Conservation (phyloP, 2,113 vertebrate species). For the Bujurquina vittata region DNA sequence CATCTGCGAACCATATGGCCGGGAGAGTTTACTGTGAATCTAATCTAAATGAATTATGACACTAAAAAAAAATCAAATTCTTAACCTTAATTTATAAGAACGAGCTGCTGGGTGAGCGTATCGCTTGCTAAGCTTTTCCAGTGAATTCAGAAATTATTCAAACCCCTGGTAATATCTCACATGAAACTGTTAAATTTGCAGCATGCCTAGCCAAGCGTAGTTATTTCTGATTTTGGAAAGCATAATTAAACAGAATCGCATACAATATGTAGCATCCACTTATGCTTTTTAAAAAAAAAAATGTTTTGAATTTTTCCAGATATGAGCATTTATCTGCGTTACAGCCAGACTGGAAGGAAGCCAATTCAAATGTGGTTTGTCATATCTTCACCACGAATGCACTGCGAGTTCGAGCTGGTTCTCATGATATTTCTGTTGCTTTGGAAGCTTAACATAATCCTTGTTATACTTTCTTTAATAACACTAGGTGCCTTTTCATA, state of each 20-base stretch:
- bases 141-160: background rate
- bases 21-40: background rate
- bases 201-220: background rate
- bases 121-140: background rate
- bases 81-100: background rate
- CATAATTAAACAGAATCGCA: background rate
- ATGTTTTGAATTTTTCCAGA: background rate
- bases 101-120: background rate
- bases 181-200: background rate
- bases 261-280: background rate
- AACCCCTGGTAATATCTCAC: background rate
- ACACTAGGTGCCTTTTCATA: background rate
- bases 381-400: background rate
- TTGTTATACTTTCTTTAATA: conserved; percentile 13
- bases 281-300: background rate
- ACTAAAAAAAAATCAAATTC: background rate
- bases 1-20: conserved; percentile 22
- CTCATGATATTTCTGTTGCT: background rate
- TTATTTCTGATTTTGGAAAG: background rate
- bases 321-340: background rate
- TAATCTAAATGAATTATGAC: conserved; percentile 7
- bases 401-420: background rate
- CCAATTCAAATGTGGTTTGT: background rate
- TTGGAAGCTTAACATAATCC: conserved; percentile 6
- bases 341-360: background rate